These are phyloP conservation scores for Eublepharis macularius DNA, from an alignment of 2,113 vertebrate species.

Conservation along the genomic window DNA sequence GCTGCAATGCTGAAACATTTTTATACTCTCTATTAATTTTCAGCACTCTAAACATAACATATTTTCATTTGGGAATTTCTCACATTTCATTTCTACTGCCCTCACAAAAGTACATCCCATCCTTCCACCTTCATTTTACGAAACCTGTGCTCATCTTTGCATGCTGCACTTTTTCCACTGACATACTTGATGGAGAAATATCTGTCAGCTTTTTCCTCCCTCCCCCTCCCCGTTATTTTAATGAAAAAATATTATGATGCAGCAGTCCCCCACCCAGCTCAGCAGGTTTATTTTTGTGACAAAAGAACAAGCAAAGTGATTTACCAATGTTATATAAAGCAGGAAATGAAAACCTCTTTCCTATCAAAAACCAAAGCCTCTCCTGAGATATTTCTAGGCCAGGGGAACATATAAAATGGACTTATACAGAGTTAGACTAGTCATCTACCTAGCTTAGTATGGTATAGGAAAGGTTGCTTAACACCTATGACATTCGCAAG, in stretches of 20 bases:
- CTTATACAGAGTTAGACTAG: too few relatives aligned
- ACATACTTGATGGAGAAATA: neutral
- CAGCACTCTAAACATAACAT: neutral
- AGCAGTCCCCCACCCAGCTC: neutral
- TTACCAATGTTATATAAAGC: neutral
- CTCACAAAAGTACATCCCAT: fast-evolving
- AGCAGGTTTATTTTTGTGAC: neutral
- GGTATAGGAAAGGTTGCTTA: too few relatives aligned
- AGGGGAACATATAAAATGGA: too few relatives aligned
- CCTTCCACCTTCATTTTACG: fast-evolving
- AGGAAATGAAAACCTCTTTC: neutral
- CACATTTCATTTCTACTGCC: neutral
- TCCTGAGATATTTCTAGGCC: neutral
- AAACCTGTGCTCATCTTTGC: neutral
- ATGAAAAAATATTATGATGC: neutral
- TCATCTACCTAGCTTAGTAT: too few relatives aligned
- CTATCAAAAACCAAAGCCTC: too few relatives aligned
- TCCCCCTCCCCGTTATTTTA: conserved; percentile 19
- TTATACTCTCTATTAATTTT: conserved; percentile 20
- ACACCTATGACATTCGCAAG: too few relatives aligned
- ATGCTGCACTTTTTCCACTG: neutral
- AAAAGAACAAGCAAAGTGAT: neutral
- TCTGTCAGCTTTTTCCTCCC: neutral
- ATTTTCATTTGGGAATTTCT: conserved; percentile 9
- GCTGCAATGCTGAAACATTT: conserved; percentile 25